Evolutionary conservation across 1,140 invertebrate genomes (phyloP).

Genomic region (Amphibalanus amphitrite): DNA sequence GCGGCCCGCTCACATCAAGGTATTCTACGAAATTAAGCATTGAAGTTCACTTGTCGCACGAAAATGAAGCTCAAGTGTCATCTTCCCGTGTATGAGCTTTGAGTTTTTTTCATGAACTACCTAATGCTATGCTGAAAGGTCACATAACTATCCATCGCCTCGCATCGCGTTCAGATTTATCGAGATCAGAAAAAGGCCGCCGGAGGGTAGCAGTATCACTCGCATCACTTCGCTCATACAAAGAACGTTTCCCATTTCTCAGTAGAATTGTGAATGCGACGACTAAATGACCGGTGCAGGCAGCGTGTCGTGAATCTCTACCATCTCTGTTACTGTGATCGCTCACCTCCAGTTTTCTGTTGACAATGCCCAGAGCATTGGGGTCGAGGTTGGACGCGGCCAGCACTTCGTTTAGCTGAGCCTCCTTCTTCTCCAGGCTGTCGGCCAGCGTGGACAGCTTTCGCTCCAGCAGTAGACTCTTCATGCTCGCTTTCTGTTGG

Average conservation of each 20-base stretch:
- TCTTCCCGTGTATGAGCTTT: too few species aligned
- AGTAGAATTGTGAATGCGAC: not conserved
- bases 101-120: too few species aligned
- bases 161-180: not conserved
- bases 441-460: slow-evolving; percentile 28
- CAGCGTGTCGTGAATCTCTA: not conserved
- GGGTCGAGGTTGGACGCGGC: slow-evolving; percentile 31
- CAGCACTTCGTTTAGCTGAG: slow-evolving; percentile 31
- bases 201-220: too few species aligned
- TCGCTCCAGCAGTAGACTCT: slow-evolving; percentile 31
- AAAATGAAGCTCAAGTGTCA: too few species aligned
- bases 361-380: slow-evolving; percentile 28
- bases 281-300: not conserved
- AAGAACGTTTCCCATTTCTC: not conserved
- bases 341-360: slow-evolving; percentile 30
- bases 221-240: not conserved
- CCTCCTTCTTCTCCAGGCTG: slow-evolving; percentile 31
- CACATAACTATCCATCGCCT: too few species aligned
- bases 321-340: too few species aligned
- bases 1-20: too few species aligned
- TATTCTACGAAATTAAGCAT: too few species aligned
- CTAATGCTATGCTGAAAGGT: too few species aligned
- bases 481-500: slow-evolving; percentile 31
- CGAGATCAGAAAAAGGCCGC: not conserved
- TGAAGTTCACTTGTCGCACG: too few species aligned